Evolutionary conservation across 2,113 vertebrate species (phyloP), one percentile per base, ranked within the genome.

Genomic region (Dicaeum eximium): DNA sequence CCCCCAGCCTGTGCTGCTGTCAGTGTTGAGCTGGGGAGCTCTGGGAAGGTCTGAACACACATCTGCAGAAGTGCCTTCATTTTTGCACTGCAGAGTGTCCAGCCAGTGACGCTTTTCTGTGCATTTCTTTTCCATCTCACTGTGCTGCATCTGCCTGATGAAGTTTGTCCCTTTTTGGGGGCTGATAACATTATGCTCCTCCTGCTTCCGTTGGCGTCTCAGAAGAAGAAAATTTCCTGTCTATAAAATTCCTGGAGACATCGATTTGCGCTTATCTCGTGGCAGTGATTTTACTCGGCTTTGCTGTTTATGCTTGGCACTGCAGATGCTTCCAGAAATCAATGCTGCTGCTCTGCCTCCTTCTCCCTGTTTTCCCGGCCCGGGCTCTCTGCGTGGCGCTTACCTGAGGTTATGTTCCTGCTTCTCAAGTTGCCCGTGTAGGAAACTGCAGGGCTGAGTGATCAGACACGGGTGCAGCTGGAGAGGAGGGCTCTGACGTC

Each of bases 21-120:
- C 61, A 13, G 56, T 15, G 1, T 8, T 8, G 44, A 2, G 0
- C 0, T 6, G 16, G 8, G 65, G 66, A 60, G 67, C 75, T 50
- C 58, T 3, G 50, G 64, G 28, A 8, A 4, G 37, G 20, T 17
- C 40, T 56, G 74, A 33, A 51, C 38, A 7, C 11, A 1, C 0
- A 0, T 17, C 69, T 70, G 60, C 60, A 45, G 14, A 53, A n/a
- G 1, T 2, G 19, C 20, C 25, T 62, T 45, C 0, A 0, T 8
- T 56, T 35, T 6, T 11, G 25, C 8, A 1, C 81, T 15, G 78
- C 65, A 61, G 31, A 22, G 45, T 58, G 53, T n/a, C 84, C 73
- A 33, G 38, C 1, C 4, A 78, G 38, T 10, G 45, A 33, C 1
- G 11, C 38, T 78, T 45, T 4, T 14, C 38, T 0, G 3, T 70